phyloP scores from a whole-genome alignment of 2,888 invertebrate species.

The Epiblema foenella region DNA sequence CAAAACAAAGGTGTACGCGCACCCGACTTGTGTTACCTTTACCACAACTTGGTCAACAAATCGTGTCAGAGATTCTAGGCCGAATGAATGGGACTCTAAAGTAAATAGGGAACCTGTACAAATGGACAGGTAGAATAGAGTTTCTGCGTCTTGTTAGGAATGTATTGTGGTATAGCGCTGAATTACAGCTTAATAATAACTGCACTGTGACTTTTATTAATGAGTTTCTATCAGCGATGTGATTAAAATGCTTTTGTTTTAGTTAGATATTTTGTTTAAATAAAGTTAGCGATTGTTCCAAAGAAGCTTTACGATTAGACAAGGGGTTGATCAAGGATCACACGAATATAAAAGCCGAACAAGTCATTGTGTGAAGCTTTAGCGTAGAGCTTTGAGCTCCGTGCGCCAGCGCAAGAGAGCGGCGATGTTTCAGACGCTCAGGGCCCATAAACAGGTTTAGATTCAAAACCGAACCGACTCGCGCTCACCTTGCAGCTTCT shows the following conservation, averaged over 20 bases:
- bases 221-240: not conserved
- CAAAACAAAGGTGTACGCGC: constrained; percentile 28
- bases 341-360: not conserved
- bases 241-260: constrained; percentile 3
- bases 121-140: not conserved
- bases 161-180: not conserved
- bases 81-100: not conserved
- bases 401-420: constrained; percentile 20
- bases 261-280: not conserved
- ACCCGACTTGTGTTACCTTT: constrained; percentile 1
- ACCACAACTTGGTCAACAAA: constrained; percentile 24
- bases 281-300: not conserved
- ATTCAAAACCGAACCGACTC: constrained; percentile 47
- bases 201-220: not conserved
- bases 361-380: constrained; percentile 21
- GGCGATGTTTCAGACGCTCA: constrained; percentile 33
- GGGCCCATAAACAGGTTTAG: constrained; percentile 38
- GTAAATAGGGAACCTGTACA: not conserved
- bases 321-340: not conserved
- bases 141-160: no score
- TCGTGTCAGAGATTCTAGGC: constrained; percentile 17
- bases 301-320: not conserved
- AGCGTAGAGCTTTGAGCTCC: not conserved
- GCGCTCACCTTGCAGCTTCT: constrained; percentile 95
- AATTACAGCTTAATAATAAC: not conserved